Evolutionary conservation across 2,113 vertebrate genomes (phyloP), one percentile per base, ranked within the genome.

Genomic region (Sebastes fasciatus): DNA sequence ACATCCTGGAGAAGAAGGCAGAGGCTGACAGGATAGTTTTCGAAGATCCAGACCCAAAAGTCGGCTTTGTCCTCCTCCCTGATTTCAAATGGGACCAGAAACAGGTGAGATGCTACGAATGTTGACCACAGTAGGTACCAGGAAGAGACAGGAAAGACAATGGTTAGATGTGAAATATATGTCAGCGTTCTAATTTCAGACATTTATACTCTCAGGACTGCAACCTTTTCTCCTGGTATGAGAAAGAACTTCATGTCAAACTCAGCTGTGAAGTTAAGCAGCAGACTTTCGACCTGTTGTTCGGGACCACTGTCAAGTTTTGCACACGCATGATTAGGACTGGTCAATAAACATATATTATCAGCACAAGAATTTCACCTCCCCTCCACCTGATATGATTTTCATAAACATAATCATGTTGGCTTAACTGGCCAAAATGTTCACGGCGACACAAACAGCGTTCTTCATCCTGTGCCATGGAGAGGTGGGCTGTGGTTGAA

Each of bases 21-120:
- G 98, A 99, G 89, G 95, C 94, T 0, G 97, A 99, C 9, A 91
- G 96, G 70, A 96, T 99, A 0, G 40, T 99, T 80, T 96, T 94
- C 34, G 98, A 99, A 92, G 97, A 99, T 87, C 95, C 97, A 0
- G 97, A 99, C 82, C 95, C 95, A 1, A 14, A 86, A 0, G 8
- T 93, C 0, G 98, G 98, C 34, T 99, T 99, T 83, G 87, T 99
- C 54, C 95, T 99, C 3, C 94, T 99, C 16, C 98, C 98, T 0
- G 98, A 99, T 89, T 96, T 99, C 21, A 99, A 99, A 90, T 99
- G 98, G 98, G 96, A 99, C 92, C 97, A 98, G 79, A 97, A 96
- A 90, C 98, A 99, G 97, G 98, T 99, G 80, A 13, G 90, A 86
- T 74, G 51, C 8, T 42, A 17, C 5, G 1, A 60, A 34, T 51